A percentile compares a stretch with the other conserved stretches of the same genome.
These are phyloP conservation scores for Halcyon senegalensis DNA, from an alignment of 2,113 vertebrate species.

Conservation along the genomic window DNA sequence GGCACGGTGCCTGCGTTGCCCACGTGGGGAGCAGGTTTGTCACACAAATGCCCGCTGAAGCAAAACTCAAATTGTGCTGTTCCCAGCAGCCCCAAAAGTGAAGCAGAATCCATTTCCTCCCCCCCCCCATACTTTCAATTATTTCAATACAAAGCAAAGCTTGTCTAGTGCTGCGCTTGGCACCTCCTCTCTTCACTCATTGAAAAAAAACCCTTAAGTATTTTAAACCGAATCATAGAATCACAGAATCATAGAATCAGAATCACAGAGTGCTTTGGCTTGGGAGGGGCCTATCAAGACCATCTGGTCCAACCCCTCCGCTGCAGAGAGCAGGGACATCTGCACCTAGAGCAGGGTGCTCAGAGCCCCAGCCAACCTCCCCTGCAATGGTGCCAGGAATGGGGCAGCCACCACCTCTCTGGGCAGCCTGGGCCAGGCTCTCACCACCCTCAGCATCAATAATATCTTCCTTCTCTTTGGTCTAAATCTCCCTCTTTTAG, in stretches of 20 bases:
- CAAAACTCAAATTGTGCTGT: not conserved
- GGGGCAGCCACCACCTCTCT: too few relatives aligned
- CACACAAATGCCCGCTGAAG: rapidly evolving
- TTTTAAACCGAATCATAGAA: not conserved
- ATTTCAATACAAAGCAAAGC: not conserved
- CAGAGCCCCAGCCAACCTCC: too few relatives aligned
- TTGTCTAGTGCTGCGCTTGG: not conserved
- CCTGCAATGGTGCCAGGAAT: too few relatives aligned
- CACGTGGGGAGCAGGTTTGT: not conserved
- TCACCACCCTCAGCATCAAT: too few relatives aligned
- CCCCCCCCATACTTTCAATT: not conserved
- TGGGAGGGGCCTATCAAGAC: not conserved
- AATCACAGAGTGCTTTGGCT: not conserved
- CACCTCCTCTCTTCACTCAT: not conserved
- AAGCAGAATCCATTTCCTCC: rapidly evolving
- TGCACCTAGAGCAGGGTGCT: not conserved
- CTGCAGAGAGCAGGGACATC: not conserved
- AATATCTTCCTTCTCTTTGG: too few relatives aligned
- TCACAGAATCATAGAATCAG: too few relatives aligned
- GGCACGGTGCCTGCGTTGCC: rapidly evolving
- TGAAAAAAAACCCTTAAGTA: not conserved
- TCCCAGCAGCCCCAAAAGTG: not conserved
- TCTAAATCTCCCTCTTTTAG: too few relatives aligned
- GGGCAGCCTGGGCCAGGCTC: too few relatives aligned
- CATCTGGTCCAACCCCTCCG: not conserved